Base-by-base conservation (phyloP, 2,113 vertebrate genomes). In the Crotalus viridis region DNA sequence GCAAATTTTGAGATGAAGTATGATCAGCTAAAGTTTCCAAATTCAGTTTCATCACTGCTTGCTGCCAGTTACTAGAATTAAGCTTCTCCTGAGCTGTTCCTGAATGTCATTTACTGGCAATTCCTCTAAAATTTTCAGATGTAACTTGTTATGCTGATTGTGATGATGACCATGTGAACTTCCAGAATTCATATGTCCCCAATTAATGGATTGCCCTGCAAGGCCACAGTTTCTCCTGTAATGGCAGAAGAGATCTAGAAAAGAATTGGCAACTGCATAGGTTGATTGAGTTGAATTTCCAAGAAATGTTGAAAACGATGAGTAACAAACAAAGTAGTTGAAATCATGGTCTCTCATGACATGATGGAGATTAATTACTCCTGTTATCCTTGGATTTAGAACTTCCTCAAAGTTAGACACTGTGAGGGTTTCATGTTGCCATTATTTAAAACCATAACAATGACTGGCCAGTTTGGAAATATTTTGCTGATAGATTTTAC, bases 251-350 rank as follows among this genome's bases (percentile, higher is more conserved):
- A 93, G 43, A 87, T 99, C 98, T 5, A 98, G 96, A 94, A 99
- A 99, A 0, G 98, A 98, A 92, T 99, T 99, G 93, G 98, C 98
- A 90, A 98, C 98, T 39, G 98, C 98, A n/a, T 98, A 98, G 95
- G 98, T 99, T 85, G 98, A 95, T 92, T 99, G 98, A 0, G 96
- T 97, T 26, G 97, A 93, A 92, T 98, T 99, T 64, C 98, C 98
- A 85, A 98, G 96, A 94, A 98, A 98, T 4, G 98, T 98, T n/a
- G 98, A 96, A 92, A 98, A 93, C 56, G 98, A 99, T 3, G 98
- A 99, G 92, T 98, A 98, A 94, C 98, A 98, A 56, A 99, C 98
- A 97, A 99, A 99, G 94, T 98, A 98, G 95, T 99, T 98, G 1
- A 99, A 97, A 88, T 98, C 94, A 90, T 96, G 97, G 88, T 97